Base-by-base conservation (phyloP, 2,113 vertebrate genomes). In the Phrynosoma platyrhinos region DNA sequence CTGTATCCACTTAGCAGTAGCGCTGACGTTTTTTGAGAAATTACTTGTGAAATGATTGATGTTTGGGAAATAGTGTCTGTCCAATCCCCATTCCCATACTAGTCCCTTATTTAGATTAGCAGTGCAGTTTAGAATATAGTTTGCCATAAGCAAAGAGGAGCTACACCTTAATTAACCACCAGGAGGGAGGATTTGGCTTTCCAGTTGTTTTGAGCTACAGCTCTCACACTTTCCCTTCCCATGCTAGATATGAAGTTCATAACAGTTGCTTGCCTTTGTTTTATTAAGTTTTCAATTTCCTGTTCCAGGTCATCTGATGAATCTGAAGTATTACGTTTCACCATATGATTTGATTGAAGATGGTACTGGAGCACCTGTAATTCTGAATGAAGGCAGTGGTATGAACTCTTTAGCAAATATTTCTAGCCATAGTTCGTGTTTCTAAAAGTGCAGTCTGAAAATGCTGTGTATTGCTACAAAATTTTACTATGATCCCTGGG, bases 301-400 rank as follows among this genome's bases (percentile, higher is more conserved):
- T 95, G 79, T 86, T 89, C 8, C 93, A 98, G 98, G 98, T 90
- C 98, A 99, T 86, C 97, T 99, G 90, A 98, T 99, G 96, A 97
- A 98, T 72, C 97, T 99, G 85, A 99, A 99, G 95, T 99, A 99
- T 93, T 99, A 99, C 0, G 97, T 99, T 23, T 99, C 99, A 0
- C 99, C 99, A 13, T 99, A 99, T 84, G 98, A 99, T 92, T 93
- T 99, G 5, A 98, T 99, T 92, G 98, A 99, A 93, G 98, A 99
- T 82, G 97, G 96, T 89, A 97, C 96, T 0, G 97, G 98, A 89
- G 91, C 97, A 13, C 97, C 98, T 1, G 93, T 98, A 85, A 96
- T 97, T 94, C 91, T 98, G 90, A 98, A 97, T 1, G 99, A 99
- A 93, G 96, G 94, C 90, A 98, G 96, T 58, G 97, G 97, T 98